These are phyloP conservation scores for Hydrolagus colliei DNA, from an alignment of 2,797 vertebrate species.

Conservation along the genomic window DNA sequence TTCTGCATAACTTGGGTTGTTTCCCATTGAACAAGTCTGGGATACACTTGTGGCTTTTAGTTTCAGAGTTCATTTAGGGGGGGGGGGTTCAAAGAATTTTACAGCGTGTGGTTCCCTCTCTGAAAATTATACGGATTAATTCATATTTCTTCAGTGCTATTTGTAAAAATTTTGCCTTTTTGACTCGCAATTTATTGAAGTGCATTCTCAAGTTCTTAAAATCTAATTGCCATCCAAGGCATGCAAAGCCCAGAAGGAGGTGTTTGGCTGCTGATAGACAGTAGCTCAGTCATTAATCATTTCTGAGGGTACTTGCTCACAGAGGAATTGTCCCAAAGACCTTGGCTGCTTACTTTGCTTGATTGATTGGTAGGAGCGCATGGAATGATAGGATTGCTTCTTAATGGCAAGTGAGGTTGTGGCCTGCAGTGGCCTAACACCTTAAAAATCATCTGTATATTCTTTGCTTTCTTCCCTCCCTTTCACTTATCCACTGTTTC, in stretches of 20 bases:
- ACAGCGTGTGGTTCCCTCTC: not conserved
- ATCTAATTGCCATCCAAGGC: not conserved
- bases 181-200: not conserved
- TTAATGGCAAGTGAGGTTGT: conserved; percentile 31
- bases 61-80: not conserved
- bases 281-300: conserved; percentile 41
- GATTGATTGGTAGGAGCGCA: conserved; percentile 35
- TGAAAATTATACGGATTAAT: not conserved
- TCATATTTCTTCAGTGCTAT: not conserved
- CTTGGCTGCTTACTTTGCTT: conserved; percentile 39
- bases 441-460: not conserved
- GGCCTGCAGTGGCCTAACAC: not conserved
- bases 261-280: not conserved
- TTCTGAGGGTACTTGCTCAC: conserved; percentile 37
- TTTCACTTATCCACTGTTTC: not conserved
- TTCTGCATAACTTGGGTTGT: not conserved
- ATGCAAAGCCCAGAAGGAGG: not conserved
- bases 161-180: not conserved
- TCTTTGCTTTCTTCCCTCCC: not conserved
- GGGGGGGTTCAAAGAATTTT: not conserved
- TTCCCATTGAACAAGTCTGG: not conserved
- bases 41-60: not conserved
- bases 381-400: conserved; percentile 39
- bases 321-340: conserved; percentile 41
- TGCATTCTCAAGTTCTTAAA: not conserved